A percentile compares a stretch with the other conserved stretches of the same genome.
phyloP scores from a whole-genome alignment of 1,140 invertebrate genomes.

The Piezodorus guildinii region DNA sequence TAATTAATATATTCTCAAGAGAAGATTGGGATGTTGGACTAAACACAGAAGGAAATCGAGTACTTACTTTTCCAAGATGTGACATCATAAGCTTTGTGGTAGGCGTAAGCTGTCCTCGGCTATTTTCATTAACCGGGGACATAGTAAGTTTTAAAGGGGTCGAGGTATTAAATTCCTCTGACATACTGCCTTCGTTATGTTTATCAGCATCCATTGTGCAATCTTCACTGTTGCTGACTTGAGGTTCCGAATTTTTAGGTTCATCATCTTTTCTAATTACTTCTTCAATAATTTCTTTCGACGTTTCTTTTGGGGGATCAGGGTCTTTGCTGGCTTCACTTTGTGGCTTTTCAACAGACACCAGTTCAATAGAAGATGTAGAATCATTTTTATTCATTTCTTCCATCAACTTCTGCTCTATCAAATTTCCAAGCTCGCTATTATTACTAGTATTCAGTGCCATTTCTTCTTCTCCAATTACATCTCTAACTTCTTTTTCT shows the following conservation, averaged over 20 bases:
- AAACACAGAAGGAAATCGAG: background rate
- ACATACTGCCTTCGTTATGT: too few species aligned
- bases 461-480: constrained; percentile 17
- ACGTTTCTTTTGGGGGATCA: too few species aligned
- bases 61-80: background rate
- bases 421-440: background rate
- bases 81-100: background rate
- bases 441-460: background rate
- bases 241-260: too few species aligned
- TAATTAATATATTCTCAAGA: background rate
- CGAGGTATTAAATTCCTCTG: background rate
- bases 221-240: too few species aligned
- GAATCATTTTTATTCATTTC: too few species aligned
- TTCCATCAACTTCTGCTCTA: too few species aligned
- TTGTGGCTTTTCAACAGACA: too few species aligned
- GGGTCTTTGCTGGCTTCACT: too few species aligned
- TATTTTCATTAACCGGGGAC: background rate
- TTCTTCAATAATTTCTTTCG: too few species aligned
- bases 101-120: background rate
- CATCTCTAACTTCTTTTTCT: constrained; percentile 20
- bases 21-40: background rate
- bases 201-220: too few species aligned
- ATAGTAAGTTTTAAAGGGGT: background rate
- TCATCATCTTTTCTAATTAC: too few species aligned
- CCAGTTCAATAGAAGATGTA: too few species aligned